A percentile compares a stretch with the other conserved stretches of the same genome.
These are phyloP conservation scores for Coelopa pilipes DNA, from an alignment of 2,888 invertebrate genomes.

Conservation along the genomic window DNA sequence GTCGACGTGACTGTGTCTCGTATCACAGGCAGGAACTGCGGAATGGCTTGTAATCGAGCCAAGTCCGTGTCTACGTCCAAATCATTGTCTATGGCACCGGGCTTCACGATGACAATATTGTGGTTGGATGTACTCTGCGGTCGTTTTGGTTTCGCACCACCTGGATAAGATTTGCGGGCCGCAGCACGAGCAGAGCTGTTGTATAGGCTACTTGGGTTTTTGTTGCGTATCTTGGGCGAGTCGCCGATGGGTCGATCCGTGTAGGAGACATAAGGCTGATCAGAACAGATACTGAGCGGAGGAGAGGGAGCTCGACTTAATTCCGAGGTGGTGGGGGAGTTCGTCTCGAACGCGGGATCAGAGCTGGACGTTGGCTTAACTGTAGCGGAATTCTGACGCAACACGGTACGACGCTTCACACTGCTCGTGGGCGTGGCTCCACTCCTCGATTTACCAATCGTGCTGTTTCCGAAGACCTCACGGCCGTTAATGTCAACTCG, in stretches of 20 bases:
- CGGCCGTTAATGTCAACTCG: conserved; percentile 58
- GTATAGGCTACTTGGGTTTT: conserved; percentile 54
- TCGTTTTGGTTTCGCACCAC: conserved; percentile 62
- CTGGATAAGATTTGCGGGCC: conserved; percentile 58
- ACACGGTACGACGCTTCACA: conserved; percentile 51
- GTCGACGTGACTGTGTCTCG: conserved; percentile 87
- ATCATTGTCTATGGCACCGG: conserved; percentile 72
- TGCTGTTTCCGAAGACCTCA: conserved; percentile 54
- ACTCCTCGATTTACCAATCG: conserved; percentile 44
- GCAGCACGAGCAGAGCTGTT: conserved; percentile 48
- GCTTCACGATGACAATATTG: conserved; percentile 86
- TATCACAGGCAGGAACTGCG: conserved; percentile 93
- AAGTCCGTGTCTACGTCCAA: conserved; percentile 76
- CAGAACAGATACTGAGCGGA: conserved; percentile 88
- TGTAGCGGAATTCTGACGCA: conserved; percentile 45
- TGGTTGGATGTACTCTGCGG: conserved; percentile 71
- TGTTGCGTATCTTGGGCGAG: conserved; percentile 82
- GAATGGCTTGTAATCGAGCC: conserved; percentile 75
- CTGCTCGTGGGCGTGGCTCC: conserved; percentile 40
- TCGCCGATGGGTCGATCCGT: conserved; percentile 91
- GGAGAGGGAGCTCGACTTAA: conserved; percentile 78
- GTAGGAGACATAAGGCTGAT: conserved; percentile 91
- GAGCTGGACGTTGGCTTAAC: conserved; percentile 34
- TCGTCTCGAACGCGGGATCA: conserved; percentile 25
- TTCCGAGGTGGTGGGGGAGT: conserved; percentile 58